Evolutionary conservation across 64 coral and sea anemone genomes (phyloP), one percentile per base, ranked within the genome.

Genomic region (Actinia tenebrosa): DNA sequence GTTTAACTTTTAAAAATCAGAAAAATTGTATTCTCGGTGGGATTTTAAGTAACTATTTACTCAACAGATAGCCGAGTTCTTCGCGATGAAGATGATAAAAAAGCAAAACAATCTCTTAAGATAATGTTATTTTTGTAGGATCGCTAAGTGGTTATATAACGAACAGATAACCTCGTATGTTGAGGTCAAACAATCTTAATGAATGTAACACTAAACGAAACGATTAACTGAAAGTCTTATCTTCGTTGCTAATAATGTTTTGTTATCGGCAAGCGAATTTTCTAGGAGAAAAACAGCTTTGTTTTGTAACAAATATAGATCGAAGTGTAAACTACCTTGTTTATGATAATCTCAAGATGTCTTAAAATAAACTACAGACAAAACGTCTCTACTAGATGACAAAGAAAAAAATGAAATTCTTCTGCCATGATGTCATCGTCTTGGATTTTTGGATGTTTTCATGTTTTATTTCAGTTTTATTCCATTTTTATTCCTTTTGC

Each of bases 71-170:
- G 25, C 69, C 37, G 69, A 42, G 69, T 75, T 42, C n/a, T 75
- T 75, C 69, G 37, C 26, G 13, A 75, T 75, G 8, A 42, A 75
- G 26, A 13, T 42, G 69, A 75, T 30, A 75, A 75, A 75, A 75
- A 75, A 66, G 18, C 26, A 75, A 75, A 75, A 75, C 69, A 75
- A 42, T 42, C 10, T 25, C 26, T 43, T 75, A 10, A 42, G 37
- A 75, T 75, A 26, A 30, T 42, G 69, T 14, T 30, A 42, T 13
- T 75, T 75, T 75, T 27, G 69, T 75, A 42, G 69, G 26, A 75
- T 75, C 26, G 27, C 69, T 75, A 75, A 75, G 69, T 75, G 69
- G 69, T 75, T 75, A 75, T 75, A 75, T 75, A 75, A 26, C 69
- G 69, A 75, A 42, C 69, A 10, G 69, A 75, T 75, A 75, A 75